These are phyloP conservation scores for Drosophila anomalipes DNA, from an alignment of 2,888 invertebrate genomes.

Conservation along the genomic window DNA sequence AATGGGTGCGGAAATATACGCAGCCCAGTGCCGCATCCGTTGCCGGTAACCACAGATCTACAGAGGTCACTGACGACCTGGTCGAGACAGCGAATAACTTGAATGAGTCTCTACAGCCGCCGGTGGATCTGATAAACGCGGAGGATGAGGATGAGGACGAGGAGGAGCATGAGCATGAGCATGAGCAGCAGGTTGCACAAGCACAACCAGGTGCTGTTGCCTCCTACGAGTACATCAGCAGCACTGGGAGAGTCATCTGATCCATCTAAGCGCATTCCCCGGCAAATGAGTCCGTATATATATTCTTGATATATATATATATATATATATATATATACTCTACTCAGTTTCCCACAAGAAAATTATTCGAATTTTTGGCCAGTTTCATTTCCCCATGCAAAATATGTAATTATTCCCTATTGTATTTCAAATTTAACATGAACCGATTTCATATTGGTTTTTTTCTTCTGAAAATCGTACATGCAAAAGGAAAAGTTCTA, in stretches of 20 bases:
- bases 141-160: not conserved
- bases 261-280: constrained; percentile 44
- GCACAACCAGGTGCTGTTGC: constrained; percentile 6
- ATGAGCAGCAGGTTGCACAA: not conserved
- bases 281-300: not conserved
- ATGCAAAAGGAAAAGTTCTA: not conserved
- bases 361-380: not conserved
- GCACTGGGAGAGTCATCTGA: constrained; percentile 41
- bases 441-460: not conserved
- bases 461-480: not conserved
- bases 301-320: not conserved
- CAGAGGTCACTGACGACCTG: constrained; percentile 1
- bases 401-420: not conserved
- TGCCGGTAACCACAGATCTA: not conserved
- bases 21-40: constrained; percentile 47
- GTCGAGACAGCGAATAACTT: not conserved
- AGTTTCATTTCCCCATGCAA: not conserved
- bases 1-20: constrained; percentile 80
- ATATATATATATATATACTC: not conserved
- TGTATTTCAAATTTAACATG: not conserved
- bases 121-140: constrained; percentile 9
- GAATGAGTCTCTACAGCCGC: constrained; percentile 9
- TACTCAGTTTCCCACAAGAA: not conserved
- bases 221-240: constrained; percentile 48
- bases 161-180: not conserved